Base-by-base conservation (phyloP, 2,113 vertebrate species). In the Syrrhaptes paradoxus region DNA sequence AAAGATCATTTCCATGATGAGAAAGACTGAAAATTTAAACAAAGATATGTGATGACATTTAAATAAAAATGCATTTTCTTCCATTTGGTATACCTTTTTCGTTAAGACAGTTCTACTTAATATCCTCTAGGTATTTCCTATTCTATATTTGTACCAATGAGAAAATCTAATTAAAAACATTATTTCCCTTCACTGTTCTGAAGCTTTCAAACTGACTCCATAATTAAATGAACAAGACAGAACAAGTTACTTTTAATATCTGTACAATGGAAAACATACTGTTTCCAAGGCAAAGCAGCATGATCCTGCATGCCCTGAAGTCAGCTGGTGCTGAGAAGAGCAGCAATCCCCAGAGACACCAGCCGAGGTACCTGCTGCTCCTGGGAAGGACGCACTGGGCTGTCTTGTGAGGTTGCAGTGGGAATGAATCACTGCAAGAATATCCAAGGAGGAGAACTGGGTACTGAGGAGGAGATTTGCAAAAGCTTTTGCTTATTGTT, bases 141-240 rank as follows among this genome's bases (percentile, higher is more conserved):
- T 43, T 57, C 58, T 68, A 68, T 75, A 84, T 68, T 81, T 48
- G 32, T 54, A 49, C 9, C 34, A 54, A 22, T 55, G 36, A 63
- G 45, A 96, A 90, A 88, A 93, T 57, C 31, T n/a, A 81, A 62
- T 91, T 92, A 65, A 83, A 85, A 94, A 77, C 13, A 77, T 34
- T 2, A 83, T 79, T 90, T 90, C 77, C 36, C 45, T 54, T 90
- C 52, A 49, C 19, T 73, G 43, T 78, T 83, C 34, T 48, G 34
- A 77, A 63, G 71, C 48, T 86, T 71, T 89, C 80, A 54, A 51
- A 49, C 28, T 11, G 34, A 78, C 38, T 75, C 41, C 28, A 19
- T 46, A 90, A 87, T 87, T 81, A 93, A 92, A 92, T 29, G 31
- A 89, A 29, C 65, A 57, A 90, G 88, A 74, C 76, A 71, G 41